Conservation (phyloP, 1,140 invertebrate species). For the Galleria mellonella region DNA sequence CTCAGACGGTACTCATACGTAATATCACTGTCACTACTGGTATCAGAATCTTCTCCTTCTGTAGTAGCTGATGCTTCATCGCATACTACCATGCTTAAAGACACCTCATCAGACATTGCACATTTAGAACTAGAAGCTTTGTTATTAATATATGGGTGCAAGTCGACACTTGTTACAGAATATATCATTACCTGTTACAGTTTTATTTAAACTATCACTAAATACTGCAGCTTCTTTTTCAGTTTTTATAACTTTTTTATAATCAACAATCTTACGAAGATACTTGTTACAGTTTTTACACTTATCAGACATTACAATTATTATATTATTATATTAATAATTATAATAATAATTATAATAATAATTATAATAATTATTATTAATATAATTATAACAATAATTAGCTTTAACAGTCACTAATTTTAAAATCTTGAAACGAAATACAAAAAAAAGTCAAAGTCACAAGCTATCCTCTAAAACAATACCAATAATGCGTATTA, state of each 20-base stretch:
- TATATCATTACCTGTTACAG: not conserved
- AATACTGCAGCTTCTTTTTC: not conserved
- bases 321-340: too few species aligned
- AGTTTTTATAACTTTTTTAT: slow-evolving; percentile 3
- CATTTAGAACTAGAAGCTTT: not conserved
- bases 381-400: too few species aligned
- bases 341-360: too few species aligned
- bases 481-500: not conserved
- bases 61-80: not conserved
- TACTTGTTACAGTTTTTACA: not conserved
- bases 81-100: too few species aligned
- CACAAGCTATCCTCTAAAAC: not conserved
- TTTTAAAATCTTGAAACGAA: too few species aligned
- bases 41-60: not conserved
- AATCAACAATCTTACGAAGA: not conserved
- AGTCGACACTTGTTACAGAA: not conserved
- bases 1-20: not conserved
- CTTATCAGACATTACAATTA: not conserved
- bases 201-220: not conserved
- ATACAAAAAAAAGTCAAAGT: not conserved
- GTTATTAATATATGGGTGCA: not conserved
- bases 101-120: not conserved
- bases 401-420: not conserved
- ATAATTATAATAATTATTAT: too few species aligned
- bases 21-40: not conserved